Percentiles rank a stretch among this genome's conserved stretches.
Evolutionary conservation across 2,113 vertebrate species (phyloP).

Genomic region (Oxyruncus cristatus): DNA sequence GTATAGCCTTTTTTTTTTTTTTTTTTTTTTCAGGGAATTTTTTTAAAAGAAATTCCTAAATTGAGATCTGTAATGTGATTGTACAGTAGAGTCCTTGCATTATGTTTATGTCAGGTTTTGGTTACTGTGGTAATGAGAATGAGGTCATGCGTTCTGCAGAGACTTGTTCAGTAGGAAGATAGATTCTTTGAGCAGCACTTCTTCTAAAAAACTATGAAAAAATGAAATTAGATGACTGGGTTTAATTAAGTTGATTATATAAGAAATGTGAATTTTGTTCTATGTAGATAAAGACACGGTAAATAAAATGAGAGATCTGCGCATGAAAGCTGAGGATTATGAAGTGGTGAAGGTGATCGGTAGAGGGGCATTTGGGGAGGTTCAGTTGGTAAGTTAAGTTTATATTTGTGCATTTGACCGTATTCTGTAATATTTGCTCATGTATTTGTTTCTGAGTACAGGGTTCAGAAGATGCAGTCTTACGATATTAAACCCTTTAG

Average conservation of each 20-base stretch:
- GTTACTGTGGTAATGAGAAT: not conserved
- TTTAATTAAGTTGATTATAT: not conserved
- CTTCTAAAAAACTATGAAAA: not conserved
- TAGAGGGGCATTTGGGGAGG: conserved; percentile 97
- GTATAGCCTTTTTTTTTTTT: not conserved
- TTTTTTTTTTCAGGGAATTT: not conserved
- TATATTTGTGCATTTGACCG: not conserved
- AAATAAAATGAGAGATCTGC: conserved; percentile 94
- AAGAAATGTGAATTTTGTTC: conserved; percentile 44
- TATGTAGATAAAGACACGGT: conserved; percentile 93
- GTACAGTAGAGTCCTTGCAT: not conserved
- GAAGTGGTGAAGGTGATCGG: conserved; percentile 99
- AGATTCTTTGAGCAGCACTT: not conserved
- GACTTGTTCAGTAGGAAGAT: not conserved
- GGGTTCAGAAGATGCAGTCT: not conserved
- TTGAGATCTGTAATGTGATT: not conserved
- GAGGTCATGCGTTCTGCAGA: not conserved
- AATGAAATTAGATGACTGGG: not conserved
- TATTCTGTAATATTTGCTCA: not conserved
- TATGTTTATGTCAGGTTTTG: not conserved
- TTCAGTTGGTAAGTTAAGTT: conserved; percentile 88
- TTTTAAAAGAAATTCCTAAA: not conserved
- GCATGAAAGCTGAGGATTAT: conserved; percentile 98
- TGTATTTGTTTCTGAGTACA: not conserved
- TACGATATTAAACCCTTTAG: not conserved